Evolutionary conservation across 37 sponge, comb jelly and placozoan genomes (phyloP), one percentile per base, ranked within the genome.

Genomic region (Beroe forskalii): DNA sequence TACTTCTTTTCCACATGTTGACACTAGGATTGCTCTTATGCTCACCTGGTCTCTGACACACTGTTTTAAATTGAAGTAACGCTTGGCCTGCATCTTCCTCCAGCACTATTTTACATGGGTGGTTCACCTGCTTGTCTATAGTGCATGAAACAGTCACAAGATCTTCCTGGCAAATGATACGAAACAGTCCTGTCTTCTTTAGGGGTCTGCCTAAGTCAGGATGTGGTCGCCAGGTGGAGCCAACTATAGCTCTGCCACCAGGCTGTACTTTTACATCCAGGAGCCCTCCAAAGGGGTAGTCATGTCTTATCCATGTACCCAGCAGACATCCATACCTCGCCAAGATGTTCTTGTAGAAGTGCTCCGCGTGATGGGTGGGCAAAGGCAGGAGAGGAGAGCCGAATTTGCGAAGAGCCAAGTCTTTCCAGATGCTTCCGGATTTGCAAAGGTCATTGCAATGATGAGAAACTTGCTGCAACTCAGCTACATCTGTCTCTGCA

Each of bases 221-320:
- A 25, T 80, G 86, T 0, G 86, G 86, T 27, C 86, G 28, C 86
- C 86, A 80, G 3, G 55, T 80, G 44, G 55, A 41, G 25, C 55
- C 86, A 9, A 44, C 55, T 80, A 80, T 22, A 9, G 86, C 14
- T 48, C 12, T 48, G 6, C 55, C 55, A 37, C 40, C 40, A 23
- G 28, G 48, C n/a, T 44, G 44, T 12, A 44, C 14, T 48, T 80
- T 80, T 1, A 80, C 86, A 43, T 80, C 86, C 55, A 80, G 31
- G 2, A 80, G 30, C 19, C 86, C 86, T 37, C 86, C 86, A 80
- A 80, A 80, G 30, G 86, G 86, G 86, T 80, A 80, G 27, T 80
- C 86, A 20, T 41, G 24, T 42, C 86, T 41, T 19, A 44, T 30
- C 86, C 86, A 80, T 22, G 86, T 80, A 37, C 86, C 86, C 30